phyloP scores from a whole-genome alignment of 2,888 invertebrate genomes.

The Meta bourneti region DNA sequence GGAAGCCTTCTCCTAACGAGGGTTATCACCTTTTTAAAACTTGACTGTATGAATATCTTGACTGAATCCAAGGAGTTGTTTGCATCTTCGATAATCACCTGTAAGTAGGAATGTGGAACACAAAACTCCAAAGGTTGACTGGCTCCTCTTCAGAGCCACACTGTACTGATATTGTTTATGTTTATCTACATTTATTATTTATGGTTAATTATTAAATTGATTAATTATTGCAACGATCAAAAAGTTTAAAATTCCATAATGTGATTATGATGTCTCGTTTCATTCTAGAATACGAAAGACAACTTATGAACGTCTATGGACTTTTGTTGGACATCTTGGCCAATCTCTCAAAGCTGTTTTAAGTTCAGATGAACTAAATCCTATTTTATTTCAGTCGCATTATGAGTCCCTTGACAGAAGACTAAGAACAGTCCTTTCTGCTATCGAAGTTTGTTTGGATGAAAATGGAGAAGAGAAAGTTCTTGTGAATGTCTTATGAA shows the following conservation, averaged over 20 bases:
- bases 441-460: conserved; percentile 82
- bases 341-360: conserved; percentile 83
- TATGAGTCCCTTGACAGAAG: conserved; percentile 89
- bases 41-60: too few species aligned
- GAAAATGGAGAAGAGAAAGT: conserved; percentile 75
- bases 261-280: conserved; percentile 7
- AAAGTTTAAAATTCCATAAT: neutral
- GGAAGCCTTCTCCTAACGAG: too few species aligned
- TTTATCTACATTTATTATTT: neutral
- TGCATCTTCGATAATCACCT: too few species aligned
- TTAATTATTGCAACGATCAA: neutral
- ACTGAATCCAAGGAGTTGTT: too few species aligned
- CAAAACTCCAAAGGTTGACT: too few species aligned
- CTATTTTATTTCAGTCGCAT: conserved; percentile 87
- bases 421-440: conserved; percentile 87
- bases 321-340: conserved; percentile 87
- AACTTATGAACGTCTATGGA: conserved; percentile 87
- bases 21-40: too few species aligned
- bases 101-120: too few species aligned
- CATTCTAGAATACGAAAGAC: conserved; percentile 85
- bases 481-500: conserved; percentile 54
- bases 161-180: too few species aligned
- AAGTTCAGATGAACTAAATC: conserved; percentile 83
- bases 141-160: too few species aligned
- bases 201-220: neutral